Evolutionary conservation across 92 coral and sea anemone species (phyloP).

Genomic region (Phenganax stokvisi): DNA sequence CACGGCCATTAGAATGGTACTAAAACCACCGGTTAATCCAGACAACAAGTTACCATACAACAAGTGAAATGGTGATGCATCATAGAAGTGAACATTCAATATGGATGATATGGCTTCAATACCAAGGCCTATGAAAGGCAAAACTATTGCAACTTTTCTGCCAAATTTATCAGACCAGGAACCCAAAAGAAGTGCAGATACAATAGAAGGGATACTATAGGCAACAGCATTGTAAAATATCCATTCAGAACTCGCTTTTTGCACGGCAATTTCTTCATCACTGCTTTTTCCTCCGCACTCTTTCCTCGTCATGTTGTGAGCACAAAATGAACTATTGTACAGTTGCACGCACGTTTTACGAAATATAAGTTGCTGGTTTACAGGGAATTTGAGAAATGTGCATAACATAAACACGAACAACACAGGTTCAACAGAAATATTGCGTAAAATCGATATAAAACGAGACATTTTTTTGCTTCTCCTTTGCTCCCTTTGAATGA

Average conservation of each 20-base stretch:
- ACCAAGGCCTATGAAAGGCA: conserved; percentile 66
- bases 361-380: conserved; percentile 80
- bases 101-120: conserved; percentile 59
- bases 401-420: conserved; percentile 76
- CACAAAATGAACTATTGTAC: conserved; percentile 58
- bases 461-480: not conserved
- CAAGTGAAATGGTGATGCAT: conserved; percentile 59
- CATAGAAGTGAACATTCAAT: conserved; percentile 60
- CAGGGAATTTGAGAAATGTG: conserved; percentile 64
- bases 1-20: conserved; percentile 64
- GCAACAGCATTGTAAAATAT: conserved; percentile 68
- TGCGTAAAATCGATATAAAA: conserved; percentile 34
- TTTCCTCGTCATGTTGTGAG: conserved; percentile 50
- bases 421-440: conserved; percentile 82
- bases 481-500: not conserved
- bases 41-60: conserved; percentile 63
- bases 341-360: conserved; percentile 66
- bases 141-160: conserved; percentile 58
- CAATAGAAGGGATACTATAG: conserved; percentile 62
- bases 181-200: conserved; percentile 63
- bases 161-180: conserved; percentile 96
- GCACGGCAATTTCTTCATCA: conserved; percentile 53
- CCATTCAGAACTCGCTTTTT: conserved; percentile 71
- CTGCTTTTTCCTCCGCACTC: not conserved
- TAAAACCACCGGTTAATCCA: conserved; percentile 80